phyloP scores from a whole-genome alignment of 2,888 invertebrate genomes.

The Neria commutata region DNA sequence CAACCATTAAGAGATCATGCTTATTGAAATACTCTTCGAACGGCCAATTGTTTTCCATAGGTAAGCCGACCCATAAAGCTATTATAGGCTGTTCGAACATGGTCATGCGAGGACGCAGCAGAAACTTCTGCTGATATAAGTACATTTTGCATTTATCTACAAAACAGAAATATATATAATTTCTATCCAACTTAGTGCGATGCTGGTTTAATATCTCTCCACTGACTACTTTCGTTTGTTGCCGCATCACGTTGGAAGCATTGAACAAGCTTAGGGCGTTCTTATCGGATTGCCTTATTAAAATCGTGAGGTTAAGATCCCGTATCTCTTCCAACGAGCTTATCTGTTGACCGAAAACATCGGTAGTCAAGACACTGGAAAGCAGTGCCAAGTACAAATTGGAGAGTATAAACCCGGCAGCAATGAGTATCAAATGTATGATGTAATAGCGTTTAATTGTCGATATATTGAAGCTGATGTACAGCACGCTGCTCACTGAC shows the following conservation, averaged over 20 bases:
- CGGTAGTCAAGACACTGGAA: constrained; percentile 37
- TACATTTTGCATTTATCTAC: constrained; percentile 31
- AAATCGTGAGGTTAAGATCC: constrained; percentile 20
- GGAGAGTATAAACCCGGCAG: constrained; percentile 30
- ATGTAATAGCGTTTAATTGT: not conserved
- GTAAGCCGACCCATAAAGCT: constrained; percentile 29
- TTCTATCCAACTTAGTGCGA: constrained; percentile 25
- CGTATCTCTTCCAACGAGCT: constrained; percentile 34
- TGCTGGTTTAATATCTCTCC: not conserved
- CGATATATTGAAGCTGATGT: not conserved
- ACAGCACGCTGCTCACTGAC: constrained; percentile 8
- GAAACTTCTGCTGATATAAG: constrained; percentile 37
- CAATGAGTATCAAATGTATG: not conserved
- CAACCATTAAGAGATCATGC: constrained; percentile 10
- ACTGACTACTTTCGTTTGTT: not conserved
- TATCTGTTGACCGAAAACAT: constrained; percentile 33
- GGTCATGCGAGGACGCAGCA: constrained; percentile 27
- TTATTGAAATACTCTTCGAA: constrained; percentile 24
- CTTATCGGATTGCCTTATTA: constrained; percentile 13
- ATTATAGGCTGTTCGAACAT: constrained; percentile 24
- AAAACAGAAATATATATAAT: constrained; percentile 23
- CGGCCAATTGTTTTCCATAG: constrained; percentile 33
- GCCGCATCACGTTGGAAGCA: not conserved
- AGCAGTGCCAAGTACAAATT: constrained; percentile 33
- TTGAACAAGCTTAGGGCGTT: constrained; percentile 1